Conservation (phyloP, 2,888 invertebrate species). For the Rotaria sp. region DNA sequence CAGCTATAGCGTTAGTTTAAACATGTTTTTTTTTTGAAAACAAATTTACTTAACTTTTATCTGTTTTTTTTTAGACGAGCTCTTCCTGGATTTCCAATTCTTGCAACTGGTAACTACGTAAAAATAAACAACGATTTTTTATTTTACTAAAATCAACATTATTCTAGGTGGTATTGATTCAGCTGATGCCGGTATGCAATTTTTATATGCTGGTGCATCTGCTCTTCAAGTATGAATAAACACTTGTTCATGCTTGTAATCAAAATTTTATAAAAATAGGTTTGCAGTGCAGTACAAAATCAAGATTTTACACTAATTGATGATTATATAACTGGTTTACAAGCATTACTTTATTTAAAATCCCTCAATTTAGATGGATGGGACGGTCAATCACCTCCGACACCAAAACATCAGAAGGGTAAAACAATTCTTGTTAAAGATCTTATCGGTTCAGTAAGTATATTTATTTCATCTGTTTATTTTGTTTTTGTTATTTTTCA, state of each 20-base stretch:
- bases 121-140: background rate
- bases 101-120: constrained; percentile 70
- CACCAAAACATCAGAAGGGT: constrained; percentile 79
- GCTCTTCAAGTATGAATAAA: constrained; percentile 67
- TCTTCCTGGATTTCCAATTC: constrained; percentile 78
- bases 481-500: background rate
- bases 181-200: constrained; percentile 87
- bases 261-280: constrained; percentile 56
- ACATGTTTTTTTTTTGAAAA: constrained; percentile 44
- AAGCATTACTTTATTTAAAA: constrained; percentile 74
- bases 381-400: constrained; percentile 90
- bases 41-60: background rate
- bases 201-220: constrained; percentile 81
- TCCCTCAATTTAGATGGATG: constrained; percentile 67
- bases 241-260: constrained; percentile 49
- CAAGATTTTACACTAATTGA: constrained; percentile 94
- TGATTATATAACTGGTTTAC: constrained; percentile 82
- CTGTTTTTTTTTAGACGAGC: constrained; percentile 44
- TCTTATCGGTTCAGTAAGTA: constrained; percentile 64
- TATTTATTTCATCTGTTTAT: constrained; percentile 44
- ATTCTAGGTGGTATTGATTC: constrained; percentile 73
- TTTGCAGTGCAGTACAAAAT: constrained; percentile 93
- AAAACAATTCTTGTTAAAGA: constrained; percentile 43
- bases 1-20: constrained; percentile 65
- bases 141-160: background rate